Conservation (phyloP, 2,113 vertebrate genomes). For the Epinephelus moara region DNA sequence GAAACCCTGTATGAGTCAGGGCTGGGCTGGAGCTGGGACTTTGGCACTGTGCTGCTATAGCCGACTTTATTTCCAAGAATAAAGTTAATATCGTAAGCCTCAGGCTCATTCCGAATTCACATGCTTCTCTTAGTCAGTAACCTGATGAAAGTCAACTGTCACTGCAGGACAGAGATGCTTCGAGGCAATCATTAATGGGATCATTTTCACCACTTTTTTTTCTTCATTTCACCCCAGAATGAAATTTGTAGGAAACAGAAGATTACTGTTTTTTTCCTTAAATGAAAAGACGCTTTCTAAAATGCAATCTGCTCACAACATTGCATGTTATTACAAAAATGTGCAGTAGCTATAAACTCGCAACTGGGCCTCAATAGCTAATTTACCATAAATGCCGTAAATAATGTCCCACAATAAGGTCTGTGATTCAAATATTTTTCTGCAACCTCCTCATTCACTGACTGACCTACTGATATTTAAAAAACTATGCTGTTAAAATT, state of each 20-base stretch:
- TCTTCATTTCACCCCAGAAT: background rate
- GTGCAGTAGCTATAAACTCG: background rate
- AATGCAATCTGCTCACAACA: background rate
- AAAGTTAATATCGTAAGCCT: constrained; percentile 22
- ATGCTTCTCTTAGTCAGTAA: constrained; percentile 47
- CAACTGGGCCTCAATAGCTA: background rate
- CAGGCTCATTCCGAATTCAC: constrained; percentile 33
- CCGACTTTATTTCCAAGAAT: background rate
- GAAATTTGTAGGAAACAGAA: background rate
- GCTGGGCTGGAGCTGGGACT: background rate
- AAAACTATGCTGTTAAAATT: too few species aligned
- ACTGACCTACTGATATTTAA: too few species aligned
- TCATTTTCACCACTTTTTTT: background rate
- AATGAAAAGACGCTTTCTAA: too few species aligned
- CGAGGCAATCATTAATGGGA: constrained; percentile 24
- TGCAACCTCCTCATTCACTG: background rate
- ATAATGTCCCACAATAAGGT: background rate
- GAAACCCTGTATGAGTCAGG: background rate
- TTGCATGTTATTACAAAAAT: background rate
- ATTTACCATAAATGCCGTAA: background rate
- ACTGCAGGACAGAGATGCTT: constrained; percentile 34
- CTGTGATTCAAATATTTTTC: background rate
- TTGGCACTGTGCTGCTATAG: background rate
- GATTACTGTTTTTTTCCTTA: background rate
- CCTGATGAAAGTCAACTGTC: constrained; percentile 50